Evolutionary conservation across 2,113 vertebrate genomes (phyloP).

Genomic region (Odobenus rosmarus): DNA sequence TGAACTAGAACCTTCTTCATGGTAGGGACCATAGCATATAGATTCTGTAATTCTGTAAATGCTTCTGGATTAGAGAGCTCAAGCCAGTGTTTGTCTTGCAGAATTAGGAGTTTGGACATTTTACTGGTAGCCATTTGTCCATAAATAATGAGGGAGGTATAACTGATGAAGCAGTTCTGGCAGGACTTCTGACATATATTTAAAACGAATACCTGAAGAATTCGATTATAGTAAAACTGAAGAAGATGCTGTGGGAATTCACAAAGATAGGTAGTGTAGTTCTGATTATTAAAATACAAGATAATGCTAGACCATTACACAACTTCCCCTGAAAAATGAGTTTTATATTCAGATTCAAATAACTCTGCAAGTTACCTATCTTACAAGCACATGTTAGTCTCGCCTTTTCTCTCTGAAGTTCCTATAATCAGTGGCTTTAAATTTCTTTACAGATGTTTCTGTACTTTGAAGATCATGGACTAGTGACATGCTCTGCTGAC

Average conservation of each 20-base stretch:
- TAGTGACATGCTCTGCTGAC: conserved; percentile 96
- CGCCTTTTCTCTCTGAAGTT: not conserved
- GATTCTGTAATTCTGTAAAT: not conserved
- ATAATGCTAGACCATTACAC: not conserved
- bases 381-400: not conserved
- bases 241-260: not conserved
- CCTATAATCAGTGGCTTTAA: conserved; percentile 12
- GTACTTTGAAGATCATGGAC: conserved; percentile 91
- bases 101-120: not conserved
- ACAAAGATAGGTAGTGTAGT: not conserved
- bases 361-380: not conserved
- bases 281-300: conserved; percentile 37
- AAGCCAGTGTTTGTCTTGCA: not conserved
- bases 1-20: not conserved
- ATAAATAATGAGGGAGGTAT: not conserved
- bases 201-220: conserved; percentile 25
- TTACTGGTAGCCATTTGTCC: not conserved
- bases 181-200: not conserved
- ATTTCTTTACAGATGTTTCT: conserved; percentile 93
- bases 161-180: conserved; percentile 21
- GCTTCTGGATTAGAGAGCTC: not conserved
- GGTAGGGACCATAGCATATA: not conserved
- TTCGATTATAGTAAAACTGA: conserved; percentile 48
- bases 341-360: not conserved
- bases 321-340: not conserved